Base-by-base conservation (phyloP, 2,113 vertebrate species). In the Coracopsis vasa region DNA sequence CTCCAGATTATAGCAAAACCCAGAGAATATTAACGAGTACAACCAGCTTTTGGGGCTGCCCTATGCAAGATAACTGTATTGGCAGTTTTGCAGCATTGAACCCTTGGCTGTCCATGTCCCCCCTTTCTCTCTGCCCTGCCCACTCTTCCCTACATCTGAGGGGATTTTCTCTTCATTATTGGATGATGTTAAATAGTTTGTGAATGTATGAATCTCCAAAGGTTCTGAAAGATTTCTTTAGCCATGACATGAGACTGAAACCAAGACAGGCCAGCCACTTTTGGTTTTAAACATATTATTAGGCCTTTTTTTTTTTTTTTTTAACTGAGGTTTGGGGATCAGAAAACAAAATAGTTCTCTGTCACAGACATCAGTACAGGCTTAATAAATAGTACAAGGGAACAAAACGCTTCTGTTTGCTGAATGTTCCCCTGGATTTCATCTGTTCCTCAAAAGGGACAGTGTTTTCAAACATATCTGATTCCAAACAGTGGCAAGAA, bases 11-110 rank as follows among this genome's bases (percentile, higher is more conserved):
- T 1, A 72, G n/a, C 1, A 1, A 77, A 71, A 54, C 29, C 20
- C 5, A 0, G 29, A 17, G 37, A 62, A 80, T 31, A 20, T 8
- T 3, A 67, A 48, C 0, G 1, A 44, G 27, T 9, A 60, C 5
- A 61, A 23, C 27, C 25, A 74, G 44, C 19, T 48, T 42, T 44
- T 39, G 10, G 20, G 28, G 44, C 50, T 72, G 65, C 58, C 47
- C 41, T 42, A 13, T 16, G 39, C n/a, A 51, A 81, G 70, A 24
- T 39, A 45, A 41, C 3, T 0, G 28, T 5, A 0, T 20, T 21
- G 47, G 66, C 25, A 51, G 29, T 11, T 51, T 60, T 61, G 20
- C 35, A 29, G 28, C 11, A 6, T 23, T 28, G 44, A 56, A 35
- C 25, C 29, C 21, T 77, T 45, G n/a, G 29, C 7, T 41, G 21